Evolutionary conservation across 2,797 vertebrate species (phyloP), one percentile per base, ranked within the genome.

Genomic region (Triplophysa bombifrons): DNA sequence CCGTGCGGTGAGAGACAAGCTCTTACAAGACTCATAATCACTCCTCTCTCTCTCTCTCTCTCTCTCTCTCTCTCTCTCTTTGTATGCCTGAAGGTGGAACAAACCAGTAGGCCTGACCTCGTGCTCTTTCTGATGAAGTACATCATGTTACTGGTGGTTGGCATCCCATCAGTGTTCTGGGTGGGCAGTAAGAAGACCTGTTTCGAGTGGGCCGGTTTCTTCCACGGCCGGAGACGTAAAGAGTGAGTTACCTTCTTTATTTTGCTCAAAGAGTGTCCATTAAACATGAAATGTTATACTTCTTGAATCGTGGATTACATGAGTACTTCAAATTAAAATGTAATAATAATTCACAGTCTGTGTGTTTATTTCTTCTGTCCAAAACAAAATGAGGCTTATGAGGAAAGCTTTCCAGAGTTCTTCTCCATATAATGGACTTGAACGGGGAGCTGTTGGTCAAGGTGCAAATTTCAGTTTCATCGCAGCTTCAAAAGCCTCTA

Each of bases 141-240:
- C 87, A 89, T 99, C 80, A 99, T 98, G 97, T 95, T 95, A 88
- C 77, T 99, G 87, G 95, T 99, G 4, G 96, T 99, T 20, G 97
- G 98, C 64, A 95, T 99, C 81, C 98, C 98, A 1, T 98, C 98
- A 0, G 95, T 98, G 65, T 99, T 99, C 92, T 99, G 98, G 98
- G 97, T 99, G 78, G 96, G 97, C 84, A 99, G 98, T 88, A 98
- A 98, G 90, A 99, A 99, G 91, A 99, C 98, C 48, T 99, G 98
- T 76, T 98, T 97, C 30, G 97, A 99, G 89, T 99, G 98, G 98
- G 96, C 96, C 84, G 93, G 92, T 86, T 99, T 99, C 81, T 94
- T 83, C 50, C 80, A 83, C 1, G 80, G 81, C 20, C 81, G 82
- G 60, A 76, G 81, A 81, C 96, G 95, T 89, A 98, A 98, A 92